phyloP scores from a whole-genome alignment of 2,797 vertebrate species.

The Gadopsis marmoratus region DNA sequence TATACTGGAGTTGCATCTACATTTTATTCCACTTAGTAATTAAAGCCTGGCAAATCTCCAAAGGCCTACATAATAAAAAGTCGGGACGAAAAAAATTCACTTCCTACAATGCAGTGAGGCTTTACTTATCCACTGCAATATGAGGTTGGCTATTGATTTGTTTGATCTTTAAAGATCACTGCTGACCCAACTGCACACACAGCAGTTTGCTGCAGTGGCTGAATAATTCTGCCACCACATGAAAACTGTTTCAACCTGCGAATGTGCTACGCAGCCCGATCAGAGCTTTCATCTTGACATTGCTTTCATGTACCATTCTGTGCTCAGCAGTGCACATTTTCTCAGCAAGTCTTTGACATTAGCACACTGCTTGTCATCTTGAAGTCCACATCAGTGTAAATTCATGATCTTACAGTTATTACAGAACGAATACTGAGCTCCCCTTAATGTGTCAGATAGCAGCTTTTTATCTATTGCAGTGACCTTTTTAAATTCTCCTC shows the following conservation, averaged over 20 bases:
- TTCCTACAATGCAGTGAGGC: constrained; percentile 28
- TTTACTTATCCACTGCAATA: constrained; percentile 24
- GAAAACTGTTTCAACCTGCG: constrained; percentile 39
- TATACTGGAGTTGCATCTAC: constrained; percentile 24
- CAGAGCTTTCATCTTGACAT: constrained; percentile 69
- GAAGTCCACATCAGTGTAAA: constrained; percentile 55
- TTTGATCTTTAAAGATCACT: constrained; percentile 64
- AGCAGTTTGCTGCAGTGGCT: constrained; percentile 65
- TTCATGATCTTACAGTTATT: constrained; percentile 42
- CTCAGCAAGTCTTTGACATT: constrained; percentile 63
- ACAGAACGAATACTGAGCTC: constrained; percentile 40
- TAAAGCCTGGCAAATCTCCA: constrained; percentile 33
- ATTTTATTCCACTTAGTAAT: constrained; percentile 42
- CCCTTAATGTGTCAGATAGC: constrained; percentile 39
- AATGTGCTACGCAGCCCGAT: constrained; percentile 35
- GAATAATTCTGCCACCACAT: constrained; percentile 69
- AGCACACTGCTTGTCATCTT: constrained; percentile 56
- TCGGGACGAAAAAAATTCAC: constrained; percentile 5
- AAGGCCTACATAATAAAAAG: constrained; percentile 42
- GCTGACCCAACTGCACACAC: constrained; percentile 53
- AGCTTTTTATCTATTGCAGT: constrained; percentile 38
- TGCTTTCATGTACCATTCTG: constrained; percentile 70
- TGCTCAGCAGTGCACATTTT: constrained; percentile 53
- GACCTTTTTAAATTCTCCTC: constrained; percentile 31
- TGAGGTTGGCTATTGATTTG: constrained; percentile 59